These are phyloP conservation scores for Phlogophora meticulosa DNA, from an alignment of 2,888 invertebrate species.

Conservation along the genomic window DNA sequence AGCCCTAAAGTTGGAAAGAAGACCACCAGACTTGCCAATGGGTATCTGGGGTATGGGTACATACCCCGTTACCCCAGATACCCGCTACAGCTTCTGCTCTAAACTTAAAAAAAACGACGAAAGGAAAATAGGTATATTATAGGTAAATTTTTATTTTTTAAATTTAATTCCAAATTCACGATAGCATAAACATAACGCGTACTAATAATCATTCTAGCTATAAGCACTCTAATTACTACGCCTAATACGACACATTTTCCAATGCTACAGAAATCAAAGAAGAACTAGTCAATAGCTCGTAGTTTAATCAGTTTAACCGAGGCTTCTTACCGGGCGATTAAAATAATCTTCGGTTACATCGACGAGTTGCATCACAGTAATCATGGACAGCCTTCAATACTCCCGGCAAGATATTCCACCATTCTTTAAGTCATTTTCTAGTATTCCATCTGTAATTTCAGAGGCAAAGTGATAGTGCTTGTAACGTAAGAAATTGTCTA, in stretches of 20 bases:
- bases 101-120: too few species aligned
- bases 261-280: slow-evolving; percentile 20
- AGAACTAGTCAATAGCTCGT: slow-evolving; percentile 17
- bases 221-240: not conserved
- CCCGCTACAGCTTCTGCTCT: too few species aligned
- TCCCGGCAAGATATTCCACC: slow-evolving; percentile 20
- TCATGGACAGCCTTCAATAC: slow-evolving; percentile 42
- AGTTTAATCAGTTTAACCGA: slow-evolving; percentile 15
- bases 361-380: slow-evolving; percentile 56
- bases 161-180: not conserved
- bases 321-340: slow-evolving; percentile 46
- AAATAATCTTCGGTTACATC: slow-evolving; percentile 60
- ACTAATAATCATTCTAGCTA: not conserved
- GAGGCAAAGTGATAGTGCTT: slow-evolving; percentile 35
- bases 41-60: too few species aligned
- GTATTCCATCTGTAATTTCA: slow-evolving; percentile 43
- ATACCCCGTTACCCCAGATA: too few species aligned
- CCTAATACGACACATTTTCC: not conserved
- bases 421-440: slow-evolving; percentile 50
- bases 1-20: too few species aligned
- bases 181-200: not conserved
- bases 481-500: slow-evolving; percentile 37
- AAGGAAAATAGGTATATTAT: too few species aligned
- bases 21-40: too few species aligned
- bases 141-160: too few species aligned